Evolutionary conservation across 2,888 invertebrate genomes (phyloP), one percentile per base, ranked within the genome.

Genomic region (Apamea monoglypha): DNA sequence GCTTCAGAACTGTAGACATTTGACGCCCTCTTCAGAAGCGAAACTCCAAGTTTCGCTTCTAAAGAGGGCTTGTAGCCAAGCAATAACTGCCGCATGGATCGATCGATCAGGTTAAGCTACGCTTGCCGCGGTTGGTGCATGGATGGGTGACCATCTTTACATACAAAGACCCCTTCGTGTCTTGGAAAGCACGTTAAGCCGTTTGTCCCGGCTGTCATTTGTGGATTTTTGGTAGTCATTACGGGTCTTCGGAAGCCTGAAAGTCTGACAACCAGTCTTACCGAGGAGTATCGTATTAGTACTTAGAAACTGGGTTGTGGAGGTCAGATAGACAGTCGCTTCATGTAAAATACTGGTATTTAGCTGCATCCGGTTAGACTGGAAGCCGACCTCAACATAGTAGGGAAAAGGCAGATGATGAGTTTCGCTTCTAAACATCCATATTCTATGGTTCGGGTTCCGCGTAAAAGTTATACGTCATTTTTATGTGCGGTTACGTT

Each of bases 401-500:
- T 12, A 25, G 56, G 25, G 21, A 56, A 56, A 25, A 4, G 25
- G 4, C 25, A 56, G 10, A 25, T 56, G 25, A 56, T 25, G 12
- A 56, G 5, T 50, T 25, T 32, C 32, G 53, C 36, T 61, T 80
- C 61, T 68, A 32, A 18, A n/a, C 18, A 40, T 47, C 29, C 21
- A 3, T 76, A 21, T 16, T 76, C 80, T 81, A 16, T 76, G 77
- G 25, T 18, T 4, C 44, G 29, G 40, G 81, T 80, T 86, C 88
- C 87, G 80, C 88, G 88, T 87, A 85, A 89, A 89, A 87, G 91
- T 90, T 88, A 93, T 95, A 91, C 92, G 92, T 95, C 95, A 95
- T 94, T 95, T 95, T 96, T 95, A 96, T 95, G 94, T 91, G 91
- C 91, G 91, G 89, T 91, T 91, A 89, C 89, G 88, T 91, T 88